Conservation (phyloP, 2,113 vertebrate genomes). For the Rhegmatorhina hoffmannsi region DNA sequence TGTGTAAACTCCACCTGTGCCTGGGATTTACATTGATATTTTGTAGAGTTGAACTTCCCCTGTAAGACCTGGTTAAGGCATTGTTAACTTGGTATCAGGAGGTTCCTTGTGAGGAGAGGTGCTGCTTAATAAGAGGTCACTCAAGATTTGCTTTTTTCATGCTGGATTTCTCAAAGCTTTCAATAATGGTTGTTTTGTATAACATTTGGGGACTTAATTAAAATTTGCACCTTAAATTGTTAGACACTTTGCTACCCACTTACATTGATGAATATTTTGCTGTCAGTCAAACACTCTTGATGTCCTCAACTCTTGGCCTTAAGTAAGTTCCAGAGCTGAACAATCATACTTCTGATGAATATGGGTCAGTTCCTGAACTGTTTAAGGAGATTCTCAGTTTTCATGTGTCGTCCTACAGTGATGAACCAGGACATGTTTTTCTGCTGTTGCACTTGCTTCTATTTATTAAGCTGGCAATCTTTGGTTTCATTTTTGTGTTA, state of each 20-base stretch:
- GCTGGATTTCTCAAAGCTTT: neutral
- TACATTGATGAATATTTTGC: neutral
- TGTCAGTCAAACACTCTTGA: neutral
- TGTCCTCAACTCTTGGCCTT: neutral
- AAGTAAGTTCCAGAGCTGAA: neutral
- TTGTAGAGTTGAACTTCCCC: neutral
- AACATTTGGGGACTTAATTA: neutral
- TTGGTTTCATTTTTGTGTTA: neutral
- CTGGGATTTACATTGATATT: slow-evolving; percentile 3
- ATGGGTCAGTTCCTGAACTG: neutral
- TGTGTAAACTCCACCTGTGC: neutral
- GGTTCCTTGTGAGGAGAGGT: neutral
- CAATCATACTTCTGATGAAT: neutral
- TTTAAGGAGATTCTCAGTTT: neutral
- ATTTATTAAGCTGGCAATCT: neutral
- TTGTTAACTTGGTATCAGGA: neutral
- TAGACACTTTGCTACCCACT: neutral
- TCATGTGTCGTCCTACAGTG: neutral
- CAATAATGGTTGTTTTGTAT: neutral
- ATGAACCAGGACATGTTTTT: neutral
- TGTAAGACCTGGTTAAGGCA: neutral
- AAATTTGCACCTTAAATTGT: neutral
- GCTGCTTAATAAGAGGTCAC: neutral
- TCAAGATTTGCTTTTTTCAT: neutral
- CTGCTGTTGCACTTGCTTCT: neutral